phyloP scores from a whole-genome alignment of 2,113 vertebrate species.

The Thalassoma bifasciatum region DNA sequence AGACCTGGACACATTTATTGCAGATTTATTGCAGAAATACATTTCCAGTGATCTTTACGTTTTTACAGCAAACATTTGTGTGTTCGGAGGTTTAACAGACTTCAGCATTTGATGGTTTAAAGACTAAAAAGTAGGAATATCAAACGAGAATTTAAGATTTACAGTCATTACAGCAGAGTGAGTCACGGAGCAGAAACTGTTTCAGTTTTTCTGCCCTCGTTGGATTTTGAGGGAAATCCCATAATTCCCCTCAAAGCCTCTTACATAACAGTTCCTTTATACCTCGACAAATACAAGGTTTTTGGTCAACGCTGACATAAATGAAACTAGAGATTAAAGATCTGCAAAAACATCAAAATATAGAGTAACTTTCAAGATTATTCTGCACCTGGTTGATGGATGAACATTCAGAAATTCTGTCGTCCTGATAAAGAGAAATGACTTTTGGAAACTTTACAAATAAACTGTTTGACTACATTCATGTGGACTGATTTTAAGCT shows the following conservation, averaged over 20 bases:
- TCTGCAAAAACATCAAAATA: not conserved
- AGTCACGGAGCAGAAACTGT: not conserved
- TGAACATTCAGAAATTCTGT: not conserved
- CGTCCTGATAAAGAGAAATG: not conserved
- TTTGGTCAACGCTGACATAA: not conserved
- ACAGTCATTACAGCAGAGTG: not conserved
- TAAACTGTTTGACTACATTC: slow-evolving; percentile 1
- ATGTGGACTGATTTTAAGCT: not conserved
- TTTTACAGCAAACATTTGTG: slow-evolving; percentile 4
- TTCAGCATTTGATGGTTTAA: not conserved
- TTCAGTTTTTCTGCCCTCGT: not conserved
- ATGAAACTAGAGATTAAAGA: not conserved
- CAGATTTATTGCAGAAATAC: slow-evolving; percentile 30
- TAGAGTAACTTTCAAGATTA: not conserved
- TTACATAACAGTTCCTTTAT: not conserved
- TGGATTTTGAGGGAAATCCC: not conserved
- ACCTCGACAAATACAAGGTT: not conserved
- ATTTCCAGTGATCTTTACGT: not conserved
- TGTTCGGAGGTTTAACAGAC: not conserved
- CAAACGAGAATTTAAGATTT: not conserved
- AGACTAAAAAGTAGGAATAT: not conserved
- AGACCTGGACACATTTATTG: slow-evolving; percentile 6
- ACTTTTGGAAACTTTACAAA: not conserved
- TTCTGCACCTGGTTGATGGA: not conserved
- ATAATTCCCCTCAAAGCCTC: not conserved